phyloP scores from a whole-genome alignment of 2,113 vertebrate species.

The Lepus europaeus region DNA sequence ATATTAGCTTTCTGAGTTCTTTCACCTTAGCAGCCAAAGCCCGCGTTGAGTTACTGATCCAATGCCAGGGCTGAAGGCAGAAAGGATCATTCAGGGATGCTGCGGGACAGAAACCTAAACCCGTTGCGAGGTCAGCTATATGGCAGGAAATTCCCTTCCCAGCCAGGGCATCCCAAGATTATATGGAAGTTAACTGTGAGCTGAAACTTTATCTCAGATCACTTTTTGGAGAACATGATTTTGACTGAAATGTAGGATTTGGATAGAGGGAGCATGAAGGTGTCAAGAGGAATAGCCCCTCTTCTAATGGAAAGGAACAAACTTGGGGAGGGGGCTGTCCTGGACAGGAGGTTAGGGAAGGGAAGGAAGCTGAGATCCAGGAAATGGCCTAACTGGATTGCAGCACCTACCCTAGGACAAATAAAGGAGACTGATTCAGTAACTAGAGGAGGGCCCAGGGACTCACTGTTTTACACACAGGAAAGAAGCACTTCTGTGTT shows the following conservation, averaged over 20 bases:
- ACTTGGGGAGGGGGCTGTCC: not conserved
- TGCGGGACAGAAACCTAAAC: not conserved
- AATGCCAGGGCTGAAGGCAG: not conserved
- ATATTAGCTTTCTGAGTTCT: not conserved
- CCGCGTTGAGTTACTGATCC: not conserved
- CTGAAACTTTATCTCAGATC: conserved; percentile 24
- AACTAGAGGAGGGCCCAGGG: not conserved
- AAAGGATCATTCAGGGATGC: not conserved
- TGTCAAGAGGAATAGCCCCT: not conserved
- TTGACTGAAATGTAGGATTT: conserved; percentile 50
- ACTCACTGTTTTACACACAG: not conserved
- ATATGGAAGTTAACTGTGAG: not conserved
- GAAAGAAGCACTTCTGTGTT: conserved; percentile 36
- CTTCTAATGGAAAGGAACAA: not conserved
- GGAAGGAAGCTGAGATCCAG: not conserved
- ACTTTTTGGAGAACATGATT: conserved; percentile 12
- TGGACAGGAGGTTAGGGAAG: too few relatives aligned
- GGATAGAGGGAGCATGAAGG: not conserved
- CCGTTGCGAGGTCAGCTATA: not conserved
- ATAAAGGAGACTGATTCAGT: not conserved
- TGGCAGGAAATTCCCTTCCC: not conserved
- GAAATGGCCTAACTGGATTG: not conserved
- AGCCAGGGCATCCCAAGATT: not conserved
- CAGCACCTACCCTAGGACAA: not conserved
- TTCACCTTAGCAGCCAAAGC: not conserved